Conservation (phyloP, 1,140 invertebrate species). For the Riptortus pedestris region DNA sequence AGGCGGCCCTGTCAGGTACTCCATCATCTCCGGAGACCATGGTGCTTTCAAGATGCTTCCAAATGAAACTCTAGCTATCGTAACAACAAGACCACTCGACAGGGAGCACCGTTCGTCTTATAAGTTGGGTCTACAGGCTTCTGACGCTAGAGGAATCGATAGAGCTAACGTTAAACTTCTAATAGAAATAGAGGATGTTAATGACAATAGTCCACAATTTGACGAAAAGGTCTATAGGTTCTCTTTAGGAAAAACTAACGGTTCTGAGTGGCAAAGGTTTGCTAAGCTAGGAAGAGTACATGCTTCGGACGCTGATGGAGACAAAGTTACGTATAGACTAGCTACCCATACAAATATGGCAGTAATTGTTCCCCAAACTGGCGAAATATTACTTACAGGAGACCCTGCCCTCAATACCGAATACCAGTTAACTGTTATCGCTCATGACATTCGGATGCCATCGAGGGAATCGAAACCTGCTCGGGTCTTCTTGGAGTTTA, state of each 20-base stretch:
- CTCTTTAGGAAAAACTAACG: constrained; percentile 47
- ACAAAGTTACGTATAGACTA: constrained; percentile 72
- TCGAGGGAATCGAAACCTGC: constrained; percentile 53
- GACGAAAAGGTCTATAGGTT: constrained; percentile 66
- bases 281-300: constrained; percentile 66
- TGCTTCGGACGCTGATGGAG: constrained; percentile 75
- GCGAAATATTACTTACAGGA: constrained; percentile 69
- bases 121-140: constrained; percentile 60
- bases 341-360: constrained; percentile 64
- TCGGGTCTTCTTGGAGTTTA: constrained; percentile 62
- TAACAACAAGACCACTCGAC: constrained; percentile 61
- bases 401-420: constrained; percentile 58
- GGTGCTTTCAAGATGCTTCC: constrained; percentile 55
- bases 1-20: constrained; percentile 55
- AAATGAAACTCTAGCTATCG: constrained; percentile 51
- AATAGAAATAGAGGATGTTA: constrained; percentile 68
- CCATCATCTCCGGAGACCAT: constrained; percentile 59
- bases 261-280: constrained; percentile 44
- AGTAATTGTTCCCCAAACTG: constrained; percentile 83
- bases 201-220: constrained; percentile 83
- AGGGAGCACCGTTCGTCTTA: constrained; percentile 57
- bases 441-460: constrained; percentile 67
- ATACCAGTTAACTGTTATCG: constrained; percentile 58
- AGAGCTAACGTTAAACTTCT: constrained; percentile 59
- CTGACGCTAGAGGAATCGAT: constrained; percentile 59